Evolutionary conservation across 2,797 vertebrate species (phyloP).

Genomic region (Anguilla pacifica): DNA sequence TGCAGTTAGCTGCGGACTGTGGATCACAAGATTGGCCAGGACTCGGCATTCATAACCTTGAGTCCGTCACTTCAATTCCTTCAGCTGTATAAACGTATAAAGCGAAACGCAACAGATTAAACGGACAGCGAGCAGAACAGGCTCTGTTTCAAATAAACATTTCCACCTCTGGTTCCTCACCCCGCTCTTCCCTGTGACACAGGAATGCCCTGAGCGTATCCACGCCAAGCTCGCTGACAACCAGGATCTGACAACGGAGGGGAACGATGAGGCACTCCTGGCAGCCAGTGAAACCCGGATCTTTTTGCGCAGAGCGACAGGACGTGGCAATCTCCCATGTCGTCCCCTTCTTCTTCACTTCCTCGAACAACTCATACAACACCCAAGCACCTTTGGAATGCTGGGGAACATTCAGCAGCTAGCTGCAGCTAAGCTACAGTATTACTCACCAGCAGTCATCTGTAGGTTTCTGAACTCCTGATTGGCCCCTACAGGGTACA

Average conservation of each 20-base stretch:
- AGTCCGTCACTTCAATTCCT: background rate
- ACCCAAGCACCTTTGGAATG: background rate
- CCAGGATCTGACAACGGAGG: slow-evolving; percentile 49
- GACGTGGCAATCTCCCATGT: background rate
- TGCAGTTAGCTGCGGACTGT: too few species aligned
- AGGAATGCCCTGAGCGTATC: slow-evolving; percentile 41
- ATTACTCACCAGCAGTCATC: background rate
- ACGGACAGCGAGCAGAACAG: background rate
- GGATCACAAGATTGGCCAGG: background rate
- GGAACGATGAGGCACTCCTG: slow-evolving; percentile 47
- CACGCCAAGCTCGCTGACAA: slow-evolving; percentile 47
- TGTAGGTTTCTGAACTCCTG: background rate
- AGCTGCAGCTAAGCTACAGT: background rate
- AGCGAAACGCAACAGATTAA: background rate
- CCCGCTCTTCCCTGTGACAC: slow-evolving; percentile 20
- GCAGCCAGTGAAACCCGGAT: slow-evolving; percentile 30
- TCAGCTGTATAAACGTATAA: background rate
- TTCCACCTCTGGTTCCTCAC: background rate
- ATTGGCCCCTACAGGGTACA: background rate
- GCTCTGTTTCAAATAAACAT: background rate
- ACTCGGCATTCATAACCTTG: background rate
- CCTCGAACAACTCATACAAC: background rate
- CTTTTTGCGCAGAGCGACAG: slow-evolving; percentile 18
- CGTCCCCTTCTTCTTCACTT: background rate
- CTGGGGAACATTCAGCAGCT: background rate